These are phyloP conservation scores for Lamellibrachia satsuma DNA, from an alignment of 2,888 invertebrate species.

Conservation along the genomic window DNA sequence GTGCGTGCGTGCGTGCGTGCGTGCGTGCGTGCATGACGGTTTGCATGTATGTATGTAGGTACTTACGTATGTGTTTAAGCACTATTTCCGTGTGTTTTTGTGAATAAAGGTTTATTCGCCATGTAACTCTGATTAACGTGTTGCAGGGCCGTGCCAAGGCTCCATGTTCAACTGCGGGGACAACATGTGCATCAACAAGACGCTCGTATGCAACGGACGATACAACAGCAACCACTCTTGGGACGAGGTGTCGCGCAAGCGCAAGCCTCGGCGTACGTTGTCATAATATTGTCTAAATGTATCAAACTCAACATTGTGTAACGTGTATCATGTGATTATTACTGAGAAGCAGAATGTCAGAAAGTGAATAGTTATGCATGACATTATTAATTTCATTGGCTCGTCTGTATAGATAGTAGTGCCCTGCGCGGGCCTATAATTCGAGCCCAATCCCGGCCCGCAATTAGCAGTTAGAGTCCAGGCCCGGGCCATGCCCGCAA, in stretches of 20 bases:
- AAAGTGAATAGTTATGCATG: background rate
- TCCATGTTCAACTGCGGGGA: slow-evolving; percentile 42
- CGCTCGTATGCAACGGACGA: slow-evolving; percentile 56
- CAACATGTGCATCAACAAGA: slow-evolving; percentile 43
- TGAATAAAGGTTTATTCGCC: no score
- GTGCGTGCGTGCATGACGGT: background rate
- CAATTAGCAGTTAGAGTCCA: no score
- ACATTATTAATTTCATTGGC: background rate
- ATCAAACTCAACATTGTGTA: no score
- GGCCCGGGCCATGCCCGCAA: no score
- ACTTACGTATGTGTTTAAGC: no score
- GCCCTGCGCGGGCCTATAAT: no score
- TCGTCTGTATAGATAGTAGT: background rate
- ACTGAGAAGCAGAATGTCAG: background rate
- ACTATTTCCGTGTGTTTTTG: no score
- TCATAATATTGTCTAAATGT: background rate
- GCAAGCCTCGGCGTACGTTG: background rate
- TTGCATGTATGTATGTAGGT: no score
- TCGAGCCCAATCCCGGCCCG: no score
- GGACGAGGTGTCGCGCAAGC: slow-evolving; percentile 49
- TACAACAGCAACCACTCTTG: slow-evolving; percentile 53
- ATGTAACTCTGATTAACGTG: background rate
- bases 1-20: background rate
- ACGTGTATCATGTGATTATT: background rate
- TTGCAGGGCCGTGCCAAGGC: slow-evolving; percentile 40